Evolutionary conservation across 2,888 invertebrate species (phyloP), one percentile per base, ranked within the genome.

Genomic region (Cotesia congregata): DNA sequence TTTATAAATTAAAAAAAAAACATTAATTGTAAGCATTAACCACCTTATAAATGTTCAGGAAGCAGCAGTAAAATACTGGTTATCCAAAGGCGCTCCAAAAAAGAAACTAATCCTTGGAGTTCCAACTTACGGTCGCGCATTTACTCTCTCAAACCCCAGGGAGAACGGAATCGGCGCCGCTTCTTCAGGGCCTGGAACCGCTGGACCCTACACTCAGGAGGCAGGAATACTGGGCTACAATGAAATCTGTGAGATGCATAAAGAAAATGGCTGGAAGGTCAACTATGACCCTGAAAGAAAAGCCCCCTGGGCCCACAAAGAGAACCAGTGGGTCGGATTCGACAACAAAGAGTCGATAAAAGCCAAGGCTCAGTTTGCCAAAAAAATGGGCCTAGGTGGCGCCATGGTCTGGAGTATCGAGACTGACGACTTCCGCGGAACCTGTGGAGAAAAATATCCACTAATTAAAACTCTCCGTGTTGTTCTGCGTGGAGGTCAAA

Each of bases 351-450:
- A 67, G 90, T 88, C 40, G 76, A 89, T 82, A 90, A 88, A 80
- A 88, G 91, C 50, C 85, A 91, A 86, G 80, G 89, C 73, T 77
- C 87, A 75, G 81, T 91, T 75, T 85, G 76, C 84, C 5, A 84
- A 85, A 5, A 59, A 80, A 0, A 64, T 81, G 67, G 85, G 84
- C 61, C 85, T 93, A 73, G 91, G 91, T 73, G 95, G 95, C 38
- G 90, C 92, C 0, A 95, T 96, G 95, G 85, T 94, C 0, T 96
- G 96, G 96, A 94, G 94, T 65, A 90, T 96, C 9, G 96, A 96
- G 86, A 94, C 94, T 5, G 96, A 96, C 83, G 96, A 96, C 85
- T 94, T 94, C 83, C 90, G 86, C 9, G 94, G 93, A 0, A 81
- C 85, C 0, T 95, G 95, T 82, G 92, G 93, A 0, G 90, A 90